Base-by-base conservation (phyloP, 2,113 vertebrate species). In the Serilophus lunatus region DNA sequence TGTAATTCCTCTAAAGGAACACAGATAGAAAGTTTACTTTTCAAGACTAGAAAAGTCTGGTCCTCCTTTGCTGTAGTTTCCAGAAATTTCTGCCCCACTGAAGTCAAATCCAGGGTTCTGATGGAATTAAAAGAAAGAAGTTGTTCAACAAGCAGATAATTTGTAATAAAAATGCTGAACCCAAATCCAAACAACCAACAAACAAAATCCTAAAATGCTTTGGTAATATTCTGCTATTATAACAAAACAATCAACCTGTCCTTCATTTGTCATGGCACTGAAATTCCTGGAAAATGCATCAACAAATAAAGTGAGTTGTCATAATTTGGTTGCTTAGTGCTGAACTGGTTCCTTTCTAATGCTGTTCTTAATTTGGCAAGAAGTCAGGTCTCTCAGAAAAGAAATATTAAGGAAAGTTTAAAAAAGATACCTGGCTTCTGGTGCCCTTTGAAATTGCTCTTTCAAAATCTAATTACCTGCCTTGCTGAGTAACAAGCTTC, bases 101-200 rank as follows among this genome's bases (percentile, higher is more conserved):
- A 99, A 99, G 97, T 99, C 99, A 98, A 99, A 99, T 88, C 99
- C 99, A 97, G 99, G 99, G 92, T 99, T 99, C 99, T 99, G 97
- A 92, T 82, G 65, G 60, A 57, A 63, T 3, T 9, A 69, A 94
- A 51, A 94, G 19, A 65, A 24, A 82, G 66, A 77, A 69, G 60
- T 4, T 4, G 65, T 31, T 40, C 33, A 76, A 17, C 24, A 47
- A 42, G 71, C 9, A 54, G 29, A 60, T 69, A 40, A 64, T 57
- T 54, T 7, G 3, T 45, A 91, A 79, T 44, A 53, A 77, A 93
- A 86, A 33, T 8, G 18, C 12, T 42, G 51, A 11, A 14, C 7
- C 24, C 10, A 47, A 60, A 66, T 5, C 38, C 49, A 57, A 38
- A 8, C 20, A 69, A 50, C 3, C 28, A 47, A 59, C 2, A 13